Evolutionary conservation across 2,797 vertebrate species (phyloP).

Genomic region (Rhinoraja longicauda): DNA sequence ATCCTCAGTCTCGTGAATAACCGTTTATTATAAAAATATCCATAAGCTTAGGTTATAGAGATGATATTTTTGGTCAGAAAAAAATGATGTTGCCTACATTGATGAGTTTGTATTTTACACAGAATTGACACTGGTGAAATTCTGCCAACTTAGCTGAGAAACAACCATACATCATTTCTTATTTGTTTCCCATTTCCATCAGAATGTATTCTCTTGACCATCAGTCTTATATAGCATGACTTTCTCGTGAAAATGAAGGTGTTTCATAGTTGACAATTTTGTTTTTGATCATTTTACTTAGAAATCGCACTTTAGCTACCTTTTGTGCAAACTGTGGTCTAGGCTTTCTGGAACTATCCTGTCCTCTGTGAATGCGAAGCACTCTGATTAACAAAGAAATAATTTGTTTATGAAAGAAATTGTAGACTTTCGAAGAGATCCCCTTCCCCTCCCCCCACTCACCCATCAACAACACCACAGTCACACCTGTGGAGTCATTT

Average conservation of each 20-base stretch:
- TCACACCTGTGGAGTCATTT: too few relatives aligned
- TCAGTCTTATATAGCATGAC: background rate
- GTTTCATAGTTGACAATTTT: background rate
- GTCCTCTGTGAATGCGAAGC: background rate
- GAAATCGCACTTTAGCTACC: background rate
- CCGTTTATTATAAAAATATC: background rate
- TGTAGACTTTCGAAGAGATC: too few relatives aligned
- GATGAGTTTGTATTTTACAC: conserved; percentile 17
- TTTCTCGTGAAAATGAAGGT: background rate
- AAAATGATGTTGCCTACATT: background rate
- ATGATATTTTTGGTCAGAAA: background rate
- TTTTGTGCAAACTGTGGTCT: background rate
- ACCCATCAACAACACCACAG: too few relatives aligned
- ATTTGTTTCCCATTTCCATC: conserved; percentile 22
- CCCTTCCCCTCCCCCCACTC: too few relatives aligned
- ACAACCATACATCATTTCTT: background rate
- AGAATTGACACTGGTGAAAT: background rate
- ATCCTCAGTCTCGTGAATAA: background rate
- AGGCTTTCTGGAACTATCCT: background rate
- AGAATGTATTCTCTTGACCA: background rate
- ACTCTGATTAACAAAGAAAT: background rate
- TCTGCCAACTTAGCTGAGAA: background rate
- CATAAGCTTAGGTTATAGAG: background rate
- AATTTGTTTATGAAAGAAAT: background rate
- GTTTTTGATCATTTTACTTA: background rate